A percentile compares a stretch with the other conserved stretches of the same genome.
These are phyloP conservation scores for Troilus luridus DNA, from an alignment of 2,888 invertebrate genomes.

Conservation along the genomic window DNA sequence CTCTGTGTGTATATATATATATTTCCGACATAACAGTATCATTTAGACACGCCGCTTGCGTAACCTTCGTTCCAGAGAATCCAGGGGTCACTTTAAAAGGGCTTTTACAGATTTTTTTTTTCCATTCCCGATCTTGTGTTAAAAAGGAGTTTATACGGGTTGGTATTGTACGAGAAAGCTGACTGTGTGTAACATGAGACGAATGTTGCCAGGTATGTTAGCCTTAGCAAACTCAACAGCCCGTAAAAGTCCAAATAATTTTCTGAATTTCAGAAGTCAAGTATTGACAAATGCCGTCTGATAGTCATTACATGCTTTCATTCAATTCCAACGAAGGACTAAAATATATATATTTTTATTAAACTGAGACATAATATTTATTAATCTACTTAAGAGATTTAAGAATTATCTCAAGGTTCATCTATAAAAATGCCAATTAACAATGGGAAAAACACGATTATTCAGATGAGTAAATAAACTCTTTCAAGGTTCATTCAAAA, in stretches of 20 bases:
- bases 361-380: no score
- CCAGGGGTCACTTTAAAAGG: not conserved
- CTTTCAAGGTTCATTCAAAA: no score
- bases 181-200: slow-evolving; percentile 7
- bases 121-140: not conserved
- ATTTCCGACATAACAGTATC: no score
- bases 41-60: not conserved
- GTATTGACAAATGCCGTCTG: not conserved
- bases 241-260: not conserved
- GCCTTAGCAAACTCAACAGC: not conserved
- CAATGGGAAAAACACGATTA: no score
- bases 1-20: no score
- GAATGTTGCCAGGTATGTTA: not conserved
- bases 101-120: not conserved
- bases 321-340: no score
- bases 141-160: slow-evolving; percentile 32
- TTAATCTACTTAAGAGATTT: no score
- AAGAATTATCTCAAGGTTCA: no score
- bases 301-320: not conserved
- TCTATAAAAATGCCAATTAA: no score
- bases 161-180: not conserved
- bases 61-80: not conserved
- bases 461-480: no score
- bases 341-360: no score
- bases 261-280: not conserved